A percentile compares a stretch with the other conserved stretches of the same genome.
Evolutionary conservation across 2,113 vertebrate species (phyloP).

Genomic region (Alexandromys fortis): DNA sequence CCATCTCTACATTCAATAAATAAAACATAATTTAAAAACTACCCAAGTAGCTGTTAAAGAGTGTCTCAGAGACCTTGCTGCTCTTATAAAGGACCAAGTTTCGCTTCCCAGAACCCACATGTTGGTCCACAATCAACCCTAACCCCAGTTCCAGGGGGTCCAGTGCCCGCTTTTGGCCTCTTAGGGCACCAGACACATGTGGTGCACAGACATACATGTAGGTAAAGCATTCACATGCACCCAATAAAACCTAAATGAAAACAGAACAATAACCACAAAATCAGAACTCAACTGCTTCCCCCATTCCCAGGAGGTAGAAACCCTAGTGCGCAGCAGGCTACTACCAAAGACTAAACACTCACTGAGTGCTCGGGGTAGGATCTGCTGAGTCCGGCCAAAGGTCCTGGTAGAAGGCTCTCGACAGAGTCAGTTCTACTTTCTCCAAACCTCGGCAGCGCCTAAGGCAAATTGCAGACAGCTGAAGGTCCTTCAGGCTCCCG

Average conservation of each 20-base stretch:
- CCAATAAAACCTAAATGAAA: not conserved
- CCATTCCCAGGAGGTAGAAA: not conserved
- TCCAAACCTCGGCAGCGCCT: not conserved
- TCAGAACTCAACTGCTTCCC: not conserved
- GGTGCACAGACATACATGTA: not conserved
- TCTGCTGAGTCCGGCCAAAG: rapidly evolving
- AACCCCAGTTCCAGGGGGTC: not conserved
- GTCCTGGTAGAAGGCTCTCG: rapidly evolving
- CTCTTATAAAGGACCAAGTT: not conserved
- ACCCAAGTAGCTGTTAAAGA: not conserved
- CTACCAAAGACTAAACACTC: not conserved
- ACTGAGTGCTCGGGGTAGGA: rapidly evolving
- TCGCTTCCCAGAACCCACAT: not conserved
- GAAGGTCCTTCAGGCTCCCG: not conserved
- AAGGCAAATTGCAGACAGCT: constrained; percentile 77
- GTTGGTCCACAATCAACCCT: not conserved
- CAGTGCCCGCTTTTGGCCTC: not conserved
- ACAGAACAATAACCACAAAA: not conserved
- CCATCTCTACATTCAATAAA: not conserved
- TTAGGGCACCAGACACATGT: not conserved
- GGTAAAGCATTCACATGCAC: not conserved
- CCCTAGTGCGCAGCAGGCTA: not conserved
- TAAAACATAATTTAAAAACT: not conserved
- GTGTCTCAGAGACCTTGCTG: not conserved
- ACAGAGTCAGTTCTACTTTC: not conserved